Base-by-base conservation (phyloP, 2,888 invertebrate genomes). In the Tuberolachnus salignus region DNA sequence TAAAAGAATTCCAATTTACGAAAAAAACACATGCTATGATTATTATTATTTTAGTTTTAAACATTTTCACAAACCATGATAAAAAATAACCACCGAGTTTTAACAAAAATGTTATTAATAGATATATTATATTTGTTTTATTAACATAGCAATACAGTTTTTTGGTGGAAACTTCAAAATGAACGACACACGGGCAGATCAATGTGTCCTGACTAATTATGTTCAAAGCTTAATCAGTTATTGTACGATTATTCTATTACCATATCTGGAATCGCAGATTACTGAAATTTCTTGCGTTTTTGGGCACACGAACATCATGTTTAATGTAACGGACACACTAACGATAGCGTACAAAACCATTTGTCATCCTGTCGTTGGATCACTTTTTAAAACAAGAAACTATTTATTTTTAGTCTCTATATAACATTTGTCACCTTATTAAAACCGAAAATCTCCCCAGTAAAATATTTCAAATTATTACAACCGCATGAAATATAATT, bases 281-380 rank as follows among this genome's bases (percentile, higher is more conserved):
- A 59, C 26, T 8, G 1, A 59, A 23, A 23, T 16, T 13, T 59
- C 26, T 59, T 26, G 59, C 23, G 23, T 26, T 59, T n/a, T 59
- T 16, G 16, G 26, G 59, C 26, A 1, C 16, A 26, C 16, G 26
- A 26, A 59, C 59, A 34, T 6, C 34, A 14, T 59, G 59, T 26
- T 59, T 59, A 59, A 59, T 59, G 9, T 59, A 8, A 59, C 26
- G 14, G 6, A 59, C 8, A 16, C 26, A 26, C 16, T 59, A 26
- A 26, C 16, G 26, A 26, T 8, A 6, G 1, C 26, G 26, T 59
- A 59, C 23, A 53, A 59, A 59, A 59, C 26, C 59, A 59, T 59
- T 59, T 59, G 59, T 59, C 26, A 26, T 59, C 26, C 59, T 59
- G 59, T 16, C 26, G 1, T 59, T 26, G 23, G 59, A 59, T 59